Evolutionary conservation across 2,888 invertebrate genomes (phyloP), one percentile per base, ranked within the genome.

Genomic region (Caradrina kadenii): DNA sequence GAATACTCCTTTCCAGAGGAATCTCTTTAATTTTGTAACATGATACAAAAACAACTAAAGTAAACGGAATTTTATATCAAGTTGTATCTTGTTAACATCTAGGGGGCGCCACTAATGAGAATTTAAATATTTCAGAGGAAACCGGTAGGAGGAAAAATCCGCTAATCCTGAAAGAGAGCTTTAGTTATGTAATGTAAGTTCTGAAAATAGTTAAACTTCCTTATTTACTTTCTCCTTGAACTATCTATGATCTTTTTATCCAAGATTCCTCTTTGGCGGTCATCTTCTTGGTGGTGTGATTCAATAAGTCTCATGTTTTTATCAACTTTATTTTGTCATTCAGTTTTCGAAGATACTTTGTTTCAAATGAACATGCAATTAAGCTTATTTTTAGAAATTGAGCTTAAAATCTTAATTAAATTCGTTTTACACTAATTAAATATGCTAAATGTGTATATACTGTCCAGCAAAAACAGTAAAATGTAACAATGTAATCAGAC

Each of bases 111-210:
- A 82, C 84, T 90, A 90, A 90, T 90, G 87, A 90, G 90, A 86
- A 87, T 87, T 87, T 90, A 85, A 90, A 90, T 90, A 88, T 88
- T 90, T 85, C 74, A 88, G 79, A 79, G 63, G 56, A 70, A 21
- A 73, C 75, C 68, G 52, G 68, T 58, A 65, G 66, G 64, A 73
- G 78, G 80, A 86, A 86, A 85, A 85, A 82, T 81, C 72, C 76
- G 73, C 73, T 83, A 81, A 88, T 84, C 79, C 79, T 68, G 59
- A 69, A 74, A 71, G 77, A 76, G 69, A 72, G 68, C 69, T 73
- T 72, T 76, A 64, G 75, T 58, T 60, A 49, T 52, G 72, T 69
- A 59, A 66, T 66, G 63, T 60, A 55, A 73, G 68, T 73, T 56
- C 59, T 52, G 60, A 68, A 75, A 77, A 77, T 82, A 75, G 80